These are phyloP conservation scores for Lasioglossum pauxillum DNA, from an alignment of 2,888 invertebrate species.

Conservation along the genomic window DNA sequence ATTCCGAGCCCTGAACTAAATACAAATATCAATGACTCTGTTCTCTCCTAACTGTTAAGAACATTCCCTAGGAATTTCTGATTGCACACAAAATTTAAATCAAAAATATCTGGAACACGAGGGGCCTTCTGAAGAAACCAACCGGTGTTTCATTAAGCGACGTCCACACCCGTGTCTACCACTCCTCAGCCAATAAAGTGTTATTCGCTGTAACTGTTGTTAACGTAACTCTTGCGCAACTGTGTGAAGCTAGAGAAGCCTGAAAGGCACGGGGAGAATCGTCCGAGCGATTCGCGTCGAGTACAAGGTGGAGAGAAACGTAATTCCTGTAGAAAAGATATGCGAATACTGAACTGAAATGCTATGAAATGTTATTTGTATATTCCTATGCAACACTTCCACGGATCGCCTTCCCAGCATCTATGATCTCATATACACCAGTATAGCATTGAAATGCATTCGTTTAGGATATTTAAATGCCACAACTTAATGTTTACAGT, in stretches of 20 bases:
- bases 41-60: neutral
- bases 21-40: too few relatives aligned
- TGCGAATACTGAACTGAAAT: conserved; percentile 27
- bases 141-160: neutral
- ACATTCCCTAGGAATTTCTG: neutral
- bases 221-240: neutral
- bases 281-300: neutral
- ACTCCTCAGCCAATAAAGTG: neutral
- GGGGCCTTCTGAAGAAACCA: neutral
- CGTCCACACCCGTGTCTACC: neutral
- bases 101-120: neutral
- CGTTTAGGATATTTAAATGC: conserved; percentile 65
- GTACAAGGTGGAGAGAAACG: conserved; percentile 17
- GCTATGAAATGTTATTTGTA: conserved; percentile 57
- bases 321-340: conserved; percentile 24
- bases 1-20: too few relatives aligned
- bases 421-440: conserved; percentile 47
- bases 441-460: conserved; percentile 49
- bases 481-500: conserved; percentile 52
- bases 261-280: conserved; percentile 3
- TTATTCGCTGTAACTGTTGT: neutral
- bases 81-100: neutral
- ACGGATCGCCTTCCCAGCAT: conserved; percentile 25
- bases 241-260: neutral
- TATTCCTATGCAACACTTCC: conserved; percentile 59